Evolutionary conservation across 1,140 invertebrate genomes (phyloP), one percentile per base, ranked within the genome.

Genomic region (Ptiloglossa arizonensis): DNA sequence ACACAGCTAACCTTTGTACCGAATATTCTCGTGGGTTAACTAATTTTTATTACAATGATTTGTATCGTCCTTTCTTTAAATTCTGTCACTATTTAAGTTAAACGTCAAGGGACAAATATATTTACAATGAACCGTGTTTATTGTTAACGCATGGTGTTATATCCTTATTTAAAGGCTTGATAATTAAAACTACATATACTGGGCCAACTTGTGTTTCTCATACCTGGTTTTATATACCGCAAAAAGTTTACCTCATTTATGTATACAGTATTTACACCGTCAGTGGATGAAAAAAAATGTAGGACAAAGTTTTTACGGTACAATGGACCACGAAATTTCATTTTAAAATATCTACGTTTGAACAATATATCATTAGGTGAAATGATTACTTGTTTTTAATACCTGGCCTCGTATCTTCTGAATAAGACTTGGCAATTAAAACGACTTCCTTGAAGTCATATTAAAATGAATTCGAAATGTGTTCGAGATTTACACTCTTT

Each of bases 51-150:
- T 69, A 75, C 22, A 38, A 46, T 38, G 44, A 35, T 44, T 41
- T 32, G 22, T 44, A 52, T 62, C 35, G 17, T 5, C n/a, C n/a
- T 41, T 35, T 35, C 1, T 77, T 41, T 77, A 41, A 77, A 19
- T 35, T 38, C 52, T 75, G 67, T 44, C 38, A 50, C 57, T 50
- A 70, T 62, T 60, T 77, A 77, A 77, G 24, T 70, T 73, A 48
- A 70, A 57, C 41, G 68, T 74, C 75, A 59, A 83, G 62, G 54
- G 72, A 81, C 70, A 80, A 77, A 24, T 83, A 41, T 85, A 80
- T 85, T 80, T 84, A 85, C 82, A 80, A 77, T 84, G 63, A 64
- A 44, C 29, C n/a, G 54, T 57, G 46, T 19, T 52, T 80, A 80
- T 27, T 66, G 44, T 48, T 60, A 41, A 67, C 48, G 60, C 38